phyloP scores from a whole-genome alignment of 2,888 invertebrate genomes.

The Dorcus hopei region DNA sequence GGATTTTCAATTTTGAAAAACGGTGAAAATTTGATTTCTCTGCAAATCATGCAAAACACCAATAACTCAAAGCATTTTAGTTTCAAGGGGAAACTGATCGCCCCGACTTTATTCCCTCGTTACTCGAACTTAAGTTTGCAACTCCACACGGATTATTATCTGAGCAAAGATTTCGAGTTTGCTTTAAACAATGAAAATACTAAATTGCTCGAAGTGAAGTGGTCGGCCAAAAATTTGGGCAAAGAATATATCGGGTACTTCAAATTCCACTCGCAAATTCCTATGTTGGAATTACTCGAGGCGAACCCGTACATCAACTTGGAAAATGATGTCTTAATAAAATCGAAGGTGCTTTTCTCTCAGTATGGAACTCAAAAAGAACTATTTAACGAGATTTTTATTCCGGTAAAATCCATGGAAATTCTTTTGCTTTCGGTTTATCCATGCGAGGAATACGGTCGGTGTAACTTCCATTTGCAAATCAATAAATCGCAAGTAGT shows the following conservation, averaged over 20 bases:
- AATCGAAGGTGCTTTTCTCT: neutral
- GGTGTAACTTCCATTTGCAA: conserved; percentile 13
- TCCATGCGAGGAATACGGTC: conserved; percentile 14
- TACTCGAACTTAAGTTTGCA: conserved; percentile 22
- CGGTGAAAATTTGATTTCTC: conserved; percentile 23
- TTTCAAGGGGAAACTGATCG: conserved; percentile 23
- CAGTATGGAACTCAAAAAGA: neutral
- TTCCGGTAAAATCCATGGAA: neutral
- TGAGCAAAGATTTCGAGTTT: conserved; percentile 17
- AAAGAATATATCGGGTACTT: conserved; percentile 10
- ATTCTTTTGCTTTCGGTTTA: conserved; percentile 5
- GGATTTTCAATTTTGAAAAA: conserved; percentile 23
- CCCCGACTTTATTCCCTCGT: conserved; percentile 21
- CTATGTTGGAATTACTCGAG: conserved; percentile 13
- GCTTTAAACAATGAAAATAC: conserved; percentile 14
- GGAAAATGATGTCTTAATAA: conserved; percentile 7
- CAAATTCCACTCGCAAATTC: conserved; percentile 15
- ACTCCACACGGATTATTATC: conserved; percentile 15
- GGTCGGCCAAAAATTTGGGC: conserved; percentile 7
- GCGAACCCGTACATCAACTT: conserved; percentile 9
- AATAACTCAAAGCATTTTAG: conserved; percentile 14
- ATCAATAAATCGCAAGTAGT: conserved; percentile 8
- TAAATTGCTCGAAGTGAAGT: conserved; percentile 19
- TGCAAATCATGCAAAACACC: conserved; percentile 21
- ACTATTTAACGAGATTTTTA: neutral